Conservation (phyloP, 1,140 invertebrate genomes). For the Camponotus floridanus region DNA sequence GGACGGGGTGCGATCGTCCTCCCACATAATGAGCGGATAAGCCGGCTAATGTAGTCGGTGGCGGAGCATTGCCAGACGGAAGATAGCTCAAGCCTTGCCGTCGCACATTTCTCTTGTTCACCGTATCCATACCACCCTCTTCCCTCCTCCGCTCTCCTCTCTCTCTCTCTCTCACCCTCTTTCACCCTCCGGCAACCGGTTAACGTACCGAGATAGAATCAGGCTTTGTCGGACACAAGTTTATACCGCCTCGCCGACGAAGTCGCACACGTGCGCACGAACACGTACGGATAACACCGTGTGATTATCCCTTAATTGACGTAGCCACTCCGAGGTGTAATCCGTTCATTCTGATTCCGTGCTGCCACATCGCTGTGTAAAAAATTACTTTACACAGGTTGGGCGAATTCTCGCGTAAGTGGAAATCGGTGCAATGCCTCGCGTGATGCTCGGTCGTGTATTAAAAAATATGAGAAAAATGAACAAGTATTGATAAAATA, state of each 20-base stretch:
- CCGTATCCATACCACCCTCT: not conserved
- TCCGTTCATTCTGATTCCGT: constrained; percentile 52
- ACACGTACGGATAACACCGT: constrained; percentile 30
- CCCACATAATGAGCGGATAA: constrained; percentile 79
- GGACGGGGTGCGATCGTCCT: constrained; percentile 70
- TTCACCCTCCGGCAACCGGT: not conserved
- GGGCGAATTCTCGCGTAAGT: not conserved
- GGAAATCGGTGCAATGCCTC: constrained; percentile 1
- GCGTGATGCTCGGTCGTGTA: constrained; percentile 12
- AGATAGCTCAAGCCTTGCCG: constrained; percentile 61
- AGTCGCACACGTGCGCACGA: constrained; percentile 10
- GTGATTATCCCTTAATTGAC: constrained; percentile 63
- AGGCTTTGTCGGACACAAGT: constrained; percentile 55
- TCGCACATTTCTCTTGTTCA: constrained; percentile 51
- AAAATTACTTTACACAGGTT: constrained; percentile 29
- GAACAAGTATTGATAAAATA: not conserved
- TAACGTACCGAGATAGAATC: constrained; percentile 64
- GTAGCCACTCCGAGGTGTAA: constrained; percentile 41
- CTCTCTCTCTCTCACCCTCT: constrained; percentile 44
- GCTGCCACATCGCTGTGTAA: constrained; percentile 27
- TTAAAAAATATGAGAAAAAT: constrained; percentile 5
- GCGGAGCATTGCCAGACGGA: constrained; percentile 66
- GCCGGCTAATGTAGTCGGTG: constrained; percentile 76
- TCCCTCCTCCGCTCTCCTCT: not conserved
- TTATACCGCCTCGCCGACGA: constrained; percentile 12